Base-by-base conservation (phyloP, 2,888 invertebrate genomes). In the Autographa pulchrina region DNA sequence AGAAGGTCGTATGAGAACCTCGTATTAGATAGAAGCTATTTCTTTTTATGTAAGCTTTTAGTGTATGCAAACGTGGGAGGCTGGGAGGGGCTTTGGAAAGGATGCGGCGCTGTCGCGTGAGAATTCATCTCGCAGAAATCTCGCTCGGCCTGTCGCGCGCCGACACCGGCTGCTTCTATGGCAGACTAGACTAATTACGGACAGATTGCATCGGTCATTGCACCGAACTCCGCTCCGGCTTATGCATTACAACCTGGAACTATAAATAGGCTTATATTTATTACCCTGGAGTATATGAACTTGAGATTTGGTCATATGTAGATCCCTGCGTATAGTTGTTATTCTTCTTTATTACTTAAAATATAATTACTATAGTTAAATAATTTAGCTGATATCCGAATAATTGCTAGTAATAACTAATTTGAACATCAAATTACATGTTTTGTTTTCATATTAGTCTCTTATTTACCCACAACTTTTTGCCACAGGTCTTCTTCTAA, bases 151-250 rank as follows among this genome's bases (percentile, higher is more conserved):
- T 83, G 83, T 81, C 77, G 76, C 78, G 72, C 78, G 75, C 77
- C 70, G 72, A 74, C 75, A 73, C 71, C 70, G 66, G 83, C 75
- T 72, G 84, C 77, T 85, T 78, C 82, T 84, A 83, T 83, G 82
- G 82, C 76, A 84, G 80, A 80, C 83, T 81, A 86, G 86, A 89
- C 91, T 92, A 92, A 92, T 92, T 92, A 90, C 89, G 86, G 85
- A 87, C 85, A 89, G 90, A 90, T 90, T 90, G 89, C 90, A 86
- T 81, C 85, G 92, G 90, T 88, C 92, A 84, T 89, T 92, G 92
- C 91, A 88, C 92, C 86, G 72, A 79, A 64, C 78, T 68, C 59
- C 77, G 72, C 78, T 75, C 84, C 85, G 80, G 80, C 86, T 85
- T 89, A 90, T 90, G 87, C 87, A 89, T 91, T 89, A 90, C 60